Percentiles rank a stretch among this genome's conserved stretches.
Evolutionary conservation across 2,888 invertebrate species (phyloP).

Genomic region (Leptopilina myrica): DNA sequence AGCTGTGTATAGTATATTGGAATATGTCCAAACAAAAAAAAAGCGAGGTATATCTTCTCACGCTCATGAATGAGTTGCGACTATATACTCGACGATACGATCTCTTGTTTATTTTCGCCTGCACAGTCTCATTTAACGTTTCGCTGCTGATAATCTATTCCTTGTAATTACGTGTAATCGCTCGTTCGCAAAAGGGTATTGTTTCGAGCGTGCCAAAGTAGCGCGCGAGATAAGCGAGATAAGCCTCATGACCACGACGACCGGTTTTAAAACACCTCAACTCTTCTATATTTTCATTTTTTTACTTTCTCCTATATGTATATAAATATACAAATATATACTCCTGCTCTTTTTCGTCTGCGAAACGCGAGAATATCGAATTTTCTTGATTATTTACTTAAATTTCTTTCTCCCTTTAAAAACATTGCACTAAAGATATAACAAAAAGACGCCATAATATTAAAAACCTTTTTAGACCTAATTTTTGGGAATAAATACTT

Average conservation of each 20-base stretch:
- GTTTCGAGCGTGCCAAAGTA: constrained; percentile 24
- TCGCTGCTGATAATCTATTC: constrained; percentile 30
- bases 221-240: constrained; percentile 28
- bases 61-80: constrained; percentile 35
- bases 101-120: constrained; percentile 36
- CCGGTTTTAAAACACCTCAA: constrained; percentile 21
- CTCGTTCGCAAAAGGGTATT: constrained; percentile 29
- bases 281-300: neutral
- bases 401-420: too few species aligned
- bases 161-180: constrained; percentile 33
- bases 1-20: neutral
- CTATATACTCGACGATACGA: constrained; percentile 8
- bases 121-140: constrained; percentile 31
- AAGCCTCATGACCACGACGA: constrained; percentile 31
- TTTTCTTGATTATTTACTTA: too few species aligned
- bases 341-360: too few species aligned
- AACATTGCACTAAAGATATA: too few species aligned
- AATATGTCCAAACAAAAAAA: constrained; percentile 8
- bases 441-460: too few species aligned
- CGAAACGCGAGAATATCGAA: too few species aligned
- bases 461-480: too few species aligned
- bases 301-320: too few species aligned
- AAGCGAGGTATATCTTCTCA: constrained; percentile 30
- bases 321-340: too few species aligned
- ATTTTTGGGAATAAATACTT: too few species aligned